Evolutionary conservation across 53 echinoderm and acorn worm species (phyloP).

Genomic region (Mesocentrotus franciscanus): DNA sequence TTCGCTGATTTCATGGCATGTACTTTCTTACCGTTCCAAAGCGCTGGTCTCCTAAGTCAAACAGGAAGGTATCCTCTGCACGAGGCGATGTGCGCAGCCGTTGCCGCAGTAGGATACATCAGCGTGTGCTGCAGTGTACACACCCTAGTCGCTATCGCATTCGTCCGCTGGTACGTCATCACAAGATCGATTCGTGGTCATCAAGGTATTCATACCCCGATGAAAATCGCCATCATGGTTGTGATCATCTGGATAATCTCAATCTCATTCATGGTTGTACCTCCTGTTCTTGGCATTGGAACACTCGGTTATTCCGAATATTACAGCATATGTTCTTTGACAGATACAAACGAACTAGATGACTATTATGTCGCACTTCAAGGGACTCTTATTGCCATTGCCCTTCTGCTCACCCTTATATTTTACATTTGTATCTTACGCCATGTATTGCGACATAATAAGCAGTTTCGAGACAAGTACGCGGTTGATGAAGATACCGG

Average conservation of each 20-base stretch:
- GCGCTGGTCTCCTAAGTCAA: background rate
- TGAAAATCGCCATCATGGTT: background rate
- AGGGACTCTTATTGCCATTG: background rate
- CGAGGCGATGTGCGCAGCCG: background rate
- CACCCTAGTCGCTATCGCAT: background rate
- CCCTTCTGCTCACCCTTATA: background rate
- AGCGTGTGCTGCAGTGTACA: background rate
- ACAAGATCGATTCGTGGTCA: background rate
- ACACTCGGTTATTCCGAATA: background rate
- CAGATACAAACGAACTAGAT: too few relatives aligned
- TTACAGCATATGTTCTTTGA: background rate
- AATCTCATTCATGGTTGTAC: background rate
- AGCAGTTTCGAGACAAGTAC: background rate
- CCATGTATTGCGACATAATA: background rate
- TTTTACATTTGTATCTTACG: background rate
- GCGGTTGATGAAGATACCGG: background rate
- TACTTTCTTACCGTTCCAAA: background rate
- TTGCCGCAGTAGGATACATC: background rate
- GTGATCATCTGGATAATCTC: background rate
- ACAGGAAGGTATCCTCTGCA: background rate
- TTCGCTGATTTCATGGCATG: background rate
- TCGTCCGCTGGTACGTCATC: background rate
- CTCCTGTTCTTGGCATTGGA: background rate
- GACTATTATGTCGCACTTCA: too few relatives aligned
- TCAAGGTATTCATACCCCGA: background rate